These are phyloP conservation scores for Epiblema foenella DNA, from an alignment of 2,888 invertebrate genomes.

Conservation along the genomic window DNA sequence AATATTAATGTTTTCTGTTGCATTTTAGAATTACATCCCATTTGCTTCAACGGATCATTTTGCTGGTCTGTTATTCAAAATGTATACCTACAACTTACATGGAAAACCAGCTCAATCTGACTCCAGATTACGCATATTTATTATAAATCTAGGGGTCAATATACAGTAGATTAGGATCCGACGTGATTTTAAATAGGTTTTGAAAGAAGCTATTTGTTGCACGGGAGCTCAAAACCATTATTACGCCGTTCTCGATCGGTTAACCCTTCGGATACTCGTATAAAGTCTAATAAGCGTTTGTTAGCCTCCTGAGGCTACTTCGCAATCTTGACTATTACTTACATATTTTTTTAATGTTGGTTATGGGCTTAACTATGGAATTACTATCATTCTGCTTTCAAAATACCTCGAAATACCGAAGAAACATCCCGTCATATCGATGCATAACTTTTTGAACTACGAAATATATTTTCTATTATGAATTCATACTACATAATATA, in stretches of 20 bases:
- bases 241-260: slow-evolving; percentile 43
- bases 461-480: too few species aligned
- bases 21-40: slow-evolving; percentile 17
- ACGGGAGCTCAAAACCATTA: slow-evolving; percentile 35
- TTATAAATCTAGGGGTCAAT: background rate
- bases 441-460: too few species aligned
- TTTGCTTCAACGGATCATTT: slow-evolving; percentile 59
- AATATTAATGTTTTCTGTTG: slow-evolving; percentile 1
- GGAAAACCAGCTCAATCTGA: background rate
- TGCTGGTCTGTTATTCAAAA: background rate
- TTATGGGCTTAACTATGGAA: slow-evolving; percentile 62
- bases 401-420: too few species aligned
- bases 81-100: background rate
- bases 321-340: slow-evolving; percentile 79
- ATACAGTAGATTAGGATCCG: background rate
- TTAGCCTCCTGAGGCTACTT: slow-evolving; percentile 75
- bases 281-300: slow-evolving; percentile 80
- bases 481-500: too few species aligned
- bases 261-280: slow-evolving; percentile 56
- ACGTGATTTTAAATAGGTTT: background rate
- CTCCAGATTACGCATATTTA: background rate
- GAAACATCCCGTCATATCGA: too few species aligned
- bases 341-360: slow-evolving; percentile 75
- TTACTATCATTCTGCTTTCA: too few species aligned
- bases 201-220: slow-evolving; percentile 50